A percentile compares a stretch with the other conserved stretches of the same genome.
Conservation (phyloP, 2,888 invertebrate genomes). For the Ophion costatus region DNA sequence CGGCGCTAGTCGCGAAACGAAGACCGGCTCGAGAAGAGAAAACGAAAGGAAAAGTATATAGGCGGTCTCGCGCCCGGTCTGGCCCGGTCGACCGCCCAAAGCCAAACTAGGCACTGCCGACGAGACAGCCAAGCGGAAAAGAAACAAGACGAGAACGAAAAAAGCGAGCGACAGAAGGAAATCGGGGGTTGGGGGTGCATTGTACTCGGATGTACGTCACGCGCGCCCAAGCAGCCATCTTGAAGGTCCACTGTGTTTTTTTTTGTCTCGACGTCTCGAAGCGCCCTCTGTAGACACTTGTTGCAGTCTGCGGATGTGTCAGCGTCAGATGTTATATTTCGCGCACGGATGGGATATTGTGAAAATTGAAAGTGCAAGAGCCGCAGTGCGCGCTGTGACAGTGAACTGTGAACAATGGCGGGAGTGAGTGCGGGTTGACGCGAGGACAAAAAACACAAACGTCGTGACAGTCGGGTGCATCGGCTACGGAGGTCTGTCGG, state of each 20-base stretch:
- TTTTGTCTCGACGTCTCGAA: not conserved
- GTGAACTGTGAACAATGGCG: not conserved
- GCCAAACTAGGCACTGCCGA: not conserved
- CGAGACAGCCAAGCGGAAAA: not conserved
- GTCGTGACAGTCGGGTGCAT: not conserved
- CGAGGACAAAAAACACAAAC: not conserved
- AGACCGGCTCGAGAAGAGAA: conserved; percentile 11
- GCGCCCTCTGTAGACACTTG: not conserved
- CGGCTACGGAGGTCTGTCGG: not conserved
- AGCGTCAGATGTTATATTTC: not conserved
- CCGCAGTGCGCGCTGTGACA: not conserved
- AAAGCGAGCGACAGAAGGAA: not conserved
- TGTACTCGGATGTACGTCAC: not conserved
- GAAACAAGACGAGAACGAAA: not conserved
- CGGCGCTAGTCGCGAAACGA: conserved; percentile 23
- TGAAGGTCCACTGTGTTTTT: not conserved
- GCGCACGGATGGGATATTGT: not conserved
- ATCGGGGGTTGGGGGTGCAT: not conserved
- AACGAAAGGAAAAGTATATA: conserved; percentile 7
- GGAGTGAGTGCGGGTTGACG: not conserved
- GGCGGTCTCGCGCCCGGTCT: not conserved
- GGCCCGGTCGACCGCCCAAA: not conserved
- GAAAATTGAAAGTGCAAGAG: conserved; percentile 1
- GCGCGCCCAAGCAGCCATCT: not conserved
- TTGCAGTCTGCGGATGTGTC: not conserved